Evolutionary conservation across 2,888 invertebrate species (phyloP).

Genomic region (Drosophila anomalata): DNA sequence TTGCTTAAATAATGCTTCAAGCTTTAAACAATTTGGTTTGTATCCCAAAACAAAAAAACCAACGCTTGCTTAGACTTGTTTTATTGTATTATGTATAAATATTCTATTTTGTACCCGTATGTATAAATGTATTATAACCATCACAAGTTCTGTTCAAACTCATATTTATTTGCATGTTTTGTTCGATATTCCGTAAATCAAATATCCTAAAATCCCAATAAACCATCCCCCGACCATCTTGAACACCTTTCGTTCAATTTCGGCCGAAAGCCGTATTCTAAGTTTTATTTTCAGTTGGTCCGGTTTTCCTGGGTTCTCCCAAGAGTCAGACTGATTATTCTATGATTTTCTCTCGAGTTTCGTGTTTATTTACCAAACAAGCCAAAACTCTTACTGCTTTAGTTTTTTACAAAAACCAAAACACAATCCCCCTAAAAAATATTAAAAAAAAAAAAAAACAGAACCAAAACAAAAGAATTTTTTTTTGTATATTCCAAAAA

Average conservation of each 20-base stretch:
- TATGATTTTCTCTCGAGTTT: slow-evolving; percentile 51
- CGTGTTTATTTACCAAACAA: slow-evolving; percentile 47
- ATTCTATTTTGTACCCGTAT: slow-evolving; percentile 22
- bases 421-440: slow-evolving; percentile 40
- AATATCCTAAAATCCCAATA: slow-evolving; percentile 40
- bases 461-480: slow-evolving; percentile 41
- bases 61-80: slow-evolving; percentile 39
- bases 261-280: slow-evolving; percentile 31
- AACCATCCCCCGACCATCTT: slow-evolving; percentile 57
- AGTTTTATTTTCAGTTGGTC: slow-evolving; percentile 26
- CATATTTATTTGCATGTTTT: slow-evolving; percentile 59
- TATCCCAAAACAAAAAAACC: slow-evolving; percentile 14
- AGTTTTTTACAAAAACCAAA: slow-evolving; percentile 52
- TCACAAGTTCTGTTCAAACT: slow-evolving; percentile 26
- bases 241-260: slow-evolving; percentile 51
- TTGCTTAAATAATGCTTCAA: slow-evolving; percentile 47
- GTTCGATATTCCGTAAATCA: slow-evolving; percentile 30
- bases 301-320: slow-evolving; percentile 42
- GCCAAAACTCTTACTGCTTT: slow-evolving; percentile 43
- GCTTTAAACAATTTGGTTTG: slow-evolving; percentile 42
- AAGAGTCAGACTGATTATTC: slow-evolving; percentile 44
- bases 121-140: slow-evolving; percentile 30
- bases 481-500: slow-evolving; percentile 49
- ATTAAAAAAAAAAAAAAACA: slow-evolving; percentile 9
- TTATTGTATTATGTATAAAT: slow-evolving; percentile 14